phyloP scores from a whole-genome alignment of 2,113 vertebrate genomes.

The Forbesichthys papilliferus region DNA sequence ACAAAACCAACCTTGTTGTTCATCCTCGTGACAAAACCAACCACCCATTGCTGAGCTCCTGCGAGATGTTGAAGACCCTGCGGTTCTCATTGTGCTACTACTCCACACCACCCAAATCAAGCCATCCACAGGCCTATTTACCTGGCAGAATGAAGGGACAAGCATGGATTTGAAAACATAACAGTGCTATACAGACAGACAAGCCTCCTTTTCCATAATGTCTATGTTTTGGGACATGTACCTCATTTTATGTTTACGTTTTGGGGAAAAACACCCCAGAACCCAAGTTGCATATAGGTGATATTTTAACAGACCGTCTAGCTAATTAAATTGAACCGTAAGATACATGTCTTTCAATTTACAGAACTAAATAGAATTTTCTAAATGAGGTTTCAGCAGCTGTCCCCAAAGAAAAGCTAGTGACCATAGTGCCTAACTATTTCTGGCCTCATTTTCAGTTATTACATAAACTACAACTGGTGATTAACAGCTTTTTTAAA shows the following conservation, averaged over 20 bases:
- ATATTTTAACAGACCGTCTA: too few relatives aligned
- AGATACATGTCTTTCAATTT: constrained; percentile 23
- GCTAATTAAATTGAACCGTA: background rate
- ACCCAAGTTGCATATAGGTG: too few relatives aligned
- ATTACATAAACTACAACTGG: background rate
- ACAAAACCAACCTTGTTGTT: constrained; percentile 28
- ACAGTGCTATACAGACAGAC: constrained; percentile 16
- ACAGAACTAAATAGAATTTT: constrained; percentile 26
- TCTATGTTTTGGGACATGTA: constrained; percentile 46
- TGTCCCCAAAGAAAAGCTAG: constrained; percentile 57
- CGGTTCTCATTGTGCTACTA: constrained; percentile 27
- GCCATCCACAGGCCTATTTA: constrained; percentile 32
- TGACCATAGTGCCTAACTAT: constrained; percentile 75
- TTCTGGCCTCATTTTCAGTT: constrained; percentile 33
- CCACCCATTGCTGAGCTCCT: constrained; percentile 24
- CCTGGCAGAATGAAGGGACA: constrained; percentile 13
- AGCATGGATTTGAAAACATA: constrained; percentile 31
- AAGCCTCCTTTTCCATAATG: constrained; percentile 24
- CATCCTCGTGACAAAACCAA: constrained; percentile 11
- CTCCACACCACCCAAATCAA: constrained; percentile 27
- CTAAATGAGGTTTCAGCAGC: constrained; percentile 46
- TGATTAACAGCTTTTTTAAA: background rate
- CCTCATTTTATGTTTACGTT: constrained; percentile 41
- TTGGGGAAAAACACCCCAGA: constrained; percentile 4
- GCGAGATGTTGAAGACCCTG: constrained; percentile 41